Conservation (phyloP, 2,888 invertebrate species). For the Criorhina ranunculi region DNA sequence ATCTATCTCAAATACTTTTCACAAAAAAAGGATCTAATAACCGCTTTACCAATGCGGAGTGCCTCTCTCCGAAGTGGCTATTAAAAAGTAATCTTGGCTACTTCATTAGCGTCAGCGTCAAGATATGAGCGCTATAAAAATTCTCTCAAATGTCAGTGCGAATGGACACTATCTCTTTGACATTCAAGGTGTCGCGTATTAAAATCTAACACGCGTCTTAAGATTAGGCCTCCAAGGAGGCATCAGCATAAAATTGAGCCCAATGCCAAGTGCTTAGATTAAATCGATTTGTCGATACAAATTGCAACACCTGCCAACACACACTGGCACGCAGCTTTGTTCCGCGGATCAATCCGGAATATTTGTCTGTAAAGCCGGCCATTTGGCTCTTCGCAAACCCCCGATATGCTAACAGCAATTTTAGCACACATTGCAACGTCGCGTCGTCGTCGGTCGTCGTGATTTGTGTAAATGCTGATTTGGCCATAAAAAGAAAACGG, state of each 20-base stretch:
- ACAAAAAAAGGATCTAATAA: no score
- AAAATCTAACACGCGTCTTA: conserved; percentile 3
- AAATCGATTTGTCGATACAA: conserved; percentile 50
- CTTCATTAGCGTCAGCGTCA: background rate
- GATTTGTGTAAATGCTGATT: conserved; percentile 66
- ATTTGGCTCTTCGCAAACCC: conserved; percentile 11
- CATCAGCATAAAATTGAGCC: conserved; percentile 22
- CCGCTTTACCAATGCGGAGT: no score
- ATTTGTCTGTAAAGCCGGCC: background rate
- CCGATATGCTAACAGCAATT: conserved; percentile 61
- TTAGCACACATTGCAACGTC: conserved; percentile 54
- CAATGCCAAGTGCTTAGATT: conserved; percentile 24
- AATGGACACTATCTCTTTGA: conserved; percentile 6
- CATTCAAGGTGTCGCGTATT: no score
- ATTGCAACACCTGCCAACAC: conserved; percentile 52
- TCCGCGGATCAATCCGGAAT: conserved; percentile 18
- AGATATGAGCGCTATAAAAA: background rate
- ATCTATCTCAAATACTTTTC: no score
- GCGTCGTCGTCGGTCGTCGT: background rate
- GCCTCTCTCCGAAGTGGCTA: background rate
- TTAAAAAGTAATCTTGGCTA: background rate
- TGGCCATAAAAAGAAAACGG: conserved; percentile 54
- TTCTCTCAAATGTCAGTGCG: background rate
- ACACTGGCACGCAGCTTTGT: conserved; percentile 49
- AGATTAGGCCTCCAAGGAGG: background rate